Percentiles rank a stretch among this genome's conserved stretches.
Conservation (phyloP, 92 coral and sea anemone species). For the Virgularia gustaviana region DNA sequence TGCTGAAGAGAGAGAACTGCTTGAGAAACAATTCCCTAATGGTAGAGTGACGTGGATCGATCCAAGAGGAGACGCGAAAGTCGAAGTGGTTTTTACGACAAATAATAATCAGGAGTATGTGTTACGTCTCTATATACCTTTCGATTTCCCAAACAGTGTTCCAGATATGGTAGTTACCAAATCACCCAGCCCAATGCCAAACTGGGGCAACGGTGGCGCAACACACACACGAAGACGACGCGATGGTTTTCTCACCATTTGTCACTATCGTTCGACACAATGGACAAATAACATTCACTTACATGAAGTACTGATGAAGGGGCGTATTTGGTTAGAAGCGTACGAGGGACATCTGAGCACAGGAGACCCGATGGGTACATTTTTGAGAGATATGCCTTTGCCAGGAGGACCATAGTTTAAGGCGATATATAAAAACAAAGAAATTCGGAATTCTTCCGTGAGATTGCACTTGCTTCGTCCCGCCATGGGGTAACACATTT, state of each 20-base stretch:
- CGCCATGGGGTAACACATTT: too few relatives aligned
- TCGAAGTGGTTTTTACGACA: slow-evolving; percentile 25
- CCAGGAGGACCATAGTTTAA: not conserved
- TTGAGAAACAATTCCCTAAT: slow-evolving; percentile 55
- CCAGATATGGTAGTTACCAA: slow-evolving; percentile 56
- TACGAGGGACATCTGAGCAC: slow-evolving; percentile 41
- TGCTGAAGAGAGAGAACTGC: slow-evolving; percentile 46
- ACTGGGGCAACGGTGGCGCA: slow-evolving; percentile 43
- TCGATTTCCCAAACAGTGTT: slow-evolving; percentile 70
- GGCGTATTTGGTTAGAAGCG: slow-evolving; percentile 46
- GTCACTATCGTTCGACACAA: slow-evolving; percentile 30
- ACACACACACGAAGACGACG: slow-evolving; percentile 34
- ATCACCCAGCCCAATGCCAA: slow-evolving; percentile 24
- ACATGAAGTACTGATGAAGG: slow-evolving; percentile 50
- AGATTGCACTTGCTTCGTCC: too few relatives aligned
- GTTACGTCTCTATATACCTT: slow-evolving; percentile 58
- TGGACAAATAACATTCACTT: slow-evolving; percentile 32
- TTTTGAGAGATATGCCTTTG: slow-evolving; percentile 27
- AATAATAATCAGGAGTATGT: slow-evolving; percentile 53
- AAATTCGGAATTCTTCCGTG: too few relatives aligned
- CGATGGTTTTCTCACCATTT: slow-evolving; percentile 43
- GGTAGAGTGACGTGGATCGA: slow-evolving; percentile 61
- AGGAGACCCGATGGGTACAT: slow-evolving; percentile 34
- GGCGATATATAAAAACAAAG: too few relatives aligned
- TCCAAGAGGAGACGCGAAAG: slow-evolving; percentile 18